A percentile compares a stretch with the other conserved stretches of the same genome.
These are phyloP conservation scores for Syngnathus acus DNA, from an alignment of 2,797 vertebrate species.

Conservation along the genomic window DNA sequence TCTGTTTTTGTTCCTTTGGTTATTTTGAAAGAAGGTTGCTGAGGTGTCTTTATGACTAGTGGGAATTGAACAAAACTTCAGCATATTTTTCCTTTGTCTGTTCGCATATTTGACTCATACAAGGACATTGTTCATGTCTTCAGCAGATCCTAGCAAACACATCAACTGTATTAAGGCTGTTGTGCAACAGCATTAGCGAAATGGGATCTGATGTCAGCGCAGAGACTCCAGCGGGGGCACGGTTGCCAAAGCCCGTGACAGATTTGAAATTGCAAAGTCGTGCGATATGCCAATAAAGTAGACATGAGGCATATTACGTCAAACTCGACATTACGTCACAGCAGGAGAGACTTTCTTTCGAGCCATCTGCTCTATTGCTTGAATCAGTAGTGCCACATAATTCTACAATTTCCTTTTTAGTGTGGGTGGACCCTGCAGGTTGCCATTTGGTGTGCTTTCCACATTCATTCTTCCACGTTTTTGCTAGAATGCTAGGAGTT, in stretches of 20 bases:
- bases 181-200: conserved; percentile 71
- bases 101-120: conserved; percentile 22
- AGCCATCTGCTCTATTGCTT: conserved; percentile 40
- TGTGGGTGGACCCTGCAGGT: conserved; percentile 13
- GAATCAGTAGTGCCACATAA: conserved; percentile 32
- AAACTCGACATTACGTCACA: conserved; percentile 22
- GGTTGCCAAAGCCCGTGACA: conserved; percentile 44
- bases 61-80: not conserved
- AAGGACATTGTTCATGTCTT: conserved; percentile 37
- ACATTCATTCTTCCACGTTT: not conserved
- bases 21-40: not conserved
- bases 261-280: conserved; percentile 49
- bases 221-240: conserved; percentile 29
- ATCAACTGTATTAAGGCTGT: conserved; percentile 60
- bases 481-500: not conserved
- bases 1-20: not conserved
- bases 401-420: conserved; percentile 22
- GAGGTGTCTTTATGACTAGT: not conserved
- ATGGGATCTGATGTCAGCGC: conserved; percentile 53
- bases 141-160: conserved; percentile 28
- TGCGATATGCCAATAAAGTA: conserved; percentile 60
- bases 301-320: conserved; percentile 55
- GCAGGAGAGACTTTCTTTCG: conserved; percentile 23
- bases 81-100: not conserved
- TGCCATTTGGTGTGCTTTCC: not conserved